Conservation (phyloP, 2,888 invertebrate genomes). For the Helleia helle region DNA sequence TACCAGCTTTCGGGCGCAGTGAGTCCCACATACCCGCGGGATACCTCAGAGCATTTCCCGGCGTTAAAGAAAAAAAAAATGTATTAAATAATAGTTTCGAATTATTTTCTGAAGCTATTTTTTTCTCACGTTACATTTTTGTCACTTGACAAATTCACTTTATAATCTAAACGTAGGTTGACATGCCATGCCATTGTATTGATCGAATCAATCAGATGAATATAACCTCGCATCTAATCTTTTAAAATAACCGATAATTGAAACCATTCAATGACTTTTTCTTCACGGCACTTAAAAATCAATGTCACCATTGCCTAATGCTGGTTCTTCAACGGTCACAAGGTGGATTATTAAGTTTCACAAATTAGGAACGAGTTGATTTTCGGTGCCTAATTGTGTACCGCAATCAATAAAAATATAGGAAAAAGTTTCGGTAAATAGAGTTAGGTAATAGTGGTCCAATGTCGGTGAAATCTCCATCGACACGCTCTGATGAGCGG, state of each 20-base stretch:
- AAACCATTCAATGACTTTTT: constrained; percentile 11
- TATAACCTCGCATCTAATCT: constrained; percentile 5
- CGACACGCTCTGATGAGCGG: constrained; percentile 52
- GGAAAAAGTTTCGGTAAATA: constrained; percentile 45
- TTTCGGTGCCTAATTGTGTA: constrained; percentile 32
- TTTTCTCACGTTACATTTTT: not conserved
- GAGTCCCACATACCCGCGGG: too few species aligned
- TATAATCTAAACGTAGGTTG: not conserved
- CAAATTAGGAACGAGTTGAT: constrained; percentile 26
- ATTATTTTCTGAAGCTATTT: too few species aligned
- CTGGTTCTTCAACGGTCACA: constrained; percentile 16
- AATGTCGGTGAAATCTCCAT: constrained; percentile 59
- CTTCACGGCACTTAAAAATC: constrained; percentile 20
- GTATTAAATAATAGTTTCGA: too few species aligned
- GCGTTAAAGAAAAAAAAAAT: too few species aligned
- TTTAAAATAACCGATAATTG: constrained; percentile 7
- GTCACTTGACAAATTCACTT: not conserved
- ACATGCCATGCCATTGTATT: constrained; percentile 11
- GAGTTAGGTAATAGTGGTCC: constrained; percentile 55
- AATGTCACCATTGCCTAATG: constrained; percentile 22
- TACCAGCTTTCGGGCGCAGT: too few species aligned
- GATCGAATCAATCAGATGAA: constrained; percentile 3
- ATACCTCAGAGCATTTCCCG: too few species aligned
- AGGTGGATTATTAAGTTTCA: constrained; percentile 28
- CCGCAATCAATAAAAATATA: constrained; percentile 33